Conservation (phyloP, 2,888 invertebrate genomes). For the Hyppa rectilinea region DNA sequence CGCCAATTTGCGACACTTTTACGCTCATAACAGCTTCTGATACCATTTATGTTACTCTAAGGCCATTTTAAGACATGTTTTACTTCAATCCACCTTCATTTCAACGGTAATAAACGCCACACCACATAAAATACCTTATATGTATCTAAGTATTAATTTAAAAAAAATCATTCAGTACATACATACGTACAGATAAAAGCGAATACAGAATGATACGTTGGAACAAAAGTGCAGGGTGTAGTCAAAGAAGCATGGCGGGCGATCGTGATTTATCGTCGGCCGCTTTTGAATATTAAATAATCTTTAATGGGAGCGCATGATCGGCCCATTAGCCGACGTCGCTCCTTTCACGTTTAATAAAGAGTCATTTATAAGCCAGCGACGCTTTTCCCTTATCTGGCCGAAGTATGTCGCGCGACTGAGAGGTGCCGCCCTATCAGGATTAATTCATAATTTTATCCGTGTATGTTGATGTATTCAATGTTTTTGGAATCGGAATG, state of each 20-base stretch:
- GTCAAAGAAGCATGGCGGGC: conserved; percentile 88
- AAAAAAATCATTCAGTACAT: conserved; percentile 66
- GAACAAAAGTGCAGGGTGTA: conserved; percentile 88
- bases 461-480: conserved; percentile 78
- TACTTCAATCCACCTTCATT: conserved; percentile 70
- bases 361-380: conserved; percentile 90
- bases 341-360: conserved; percentile 91
- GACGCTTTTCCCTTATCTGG: conserved; percentile 90
- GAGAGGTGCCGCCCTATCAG: conserved; percentile 89
- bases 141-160: conserved; percentile 65
- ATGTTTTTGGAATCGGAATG: conserved; percentile 72
- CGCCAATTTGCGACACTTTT: conserved; percentile 85
- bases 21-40: conserved; percentile 81
- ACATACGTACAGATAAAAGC: conserved; percentile 66
- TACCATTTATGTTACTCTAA: conserved; percentile 76
- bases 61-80: conserved; percentile 74
- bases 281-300: conserved; percentile 91
- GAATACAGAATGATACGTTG: conserved; percentile 78
- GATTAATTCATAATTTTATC: conserved; percentile 90
- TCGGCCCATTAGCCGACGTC: conserved; percentile 90
- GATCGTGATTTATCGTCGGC: conserved; percentile 89
- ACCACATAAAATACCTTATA: conserved; percentile 69
- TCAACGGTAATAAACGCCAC: conserved; percentile 63
- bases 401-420: conserved; percentile 88
- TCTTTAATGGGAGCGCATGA: conserved; percentile 91